phyloP scores from a whole-genome alignment of 92 coral and sea anemone species.

The Porites evermanni region DNA sequence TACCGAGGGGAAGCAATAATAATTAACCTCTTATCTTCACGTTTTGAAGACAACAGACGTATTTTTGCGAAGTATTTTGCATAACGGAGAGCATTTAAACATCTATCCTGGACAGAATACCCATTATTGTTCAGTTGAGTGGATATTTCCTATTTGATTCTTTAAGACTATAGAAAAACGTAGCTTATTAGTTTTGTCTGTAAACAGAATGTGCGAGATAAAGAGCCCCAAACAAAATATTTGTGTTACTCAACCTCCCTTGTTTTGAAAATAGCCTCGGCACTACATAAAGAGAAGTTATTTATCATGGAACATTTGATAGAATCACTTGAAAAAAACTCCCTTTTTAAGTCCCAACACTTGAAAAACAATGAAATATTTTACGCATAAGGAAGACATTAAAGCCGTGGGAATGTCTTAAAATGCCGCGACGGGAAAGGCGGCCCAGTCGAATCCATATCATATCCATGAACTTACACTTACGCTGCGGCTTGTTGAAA shows the following conservation, averaged over 20 bases:
- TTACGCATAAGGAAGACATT: slow-evolving; percentile 46
- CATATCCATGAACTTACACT: neutral
- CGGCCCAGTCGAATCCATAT: slow-evolving; percentile 1
- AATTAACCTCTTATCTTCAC: slow-evolving; percentile 10
- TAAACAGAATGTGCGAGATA: slow-evolving; percentile 4
- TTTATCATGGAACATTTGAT: slow-evolving; percentile 3
- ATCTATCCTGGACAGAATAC: neutral
- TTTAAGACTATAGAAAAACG: neutral
- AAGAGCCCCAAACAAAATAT: slow-evolving; percentile 3
- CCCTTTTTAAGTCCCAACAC: neutral
- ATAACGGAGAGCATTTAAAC: too few species aligned
- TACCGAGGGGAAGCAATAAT: neutral
- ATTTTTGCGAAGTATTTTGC: neutral
- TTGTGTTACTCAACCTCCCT: neutral
- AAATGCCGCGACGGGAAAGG: slow-evolving; percentile 24
- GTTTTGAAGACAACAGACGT: neutral
- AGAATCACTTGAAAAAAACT: slow-evolving; percentile 5
- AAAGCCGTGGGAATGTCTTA: slow-evolving; percentile 22
- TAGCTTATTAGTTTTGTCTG: slow-evolving; percentile 16
- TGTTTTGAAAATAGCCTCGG: neutral
- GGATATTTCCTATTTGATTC: neutral
- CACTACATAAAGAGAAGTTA: neutral
- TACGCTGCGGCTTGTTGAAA: slow-evolving; percentile 50
- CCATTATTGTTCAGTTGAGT: neutral
- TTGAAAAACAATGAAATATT: slow-evolving; percentile 20